Conservation (phyloP, 2,113 vertebrate genomes). For the Syngnathoides biaculeatus region DNA sequence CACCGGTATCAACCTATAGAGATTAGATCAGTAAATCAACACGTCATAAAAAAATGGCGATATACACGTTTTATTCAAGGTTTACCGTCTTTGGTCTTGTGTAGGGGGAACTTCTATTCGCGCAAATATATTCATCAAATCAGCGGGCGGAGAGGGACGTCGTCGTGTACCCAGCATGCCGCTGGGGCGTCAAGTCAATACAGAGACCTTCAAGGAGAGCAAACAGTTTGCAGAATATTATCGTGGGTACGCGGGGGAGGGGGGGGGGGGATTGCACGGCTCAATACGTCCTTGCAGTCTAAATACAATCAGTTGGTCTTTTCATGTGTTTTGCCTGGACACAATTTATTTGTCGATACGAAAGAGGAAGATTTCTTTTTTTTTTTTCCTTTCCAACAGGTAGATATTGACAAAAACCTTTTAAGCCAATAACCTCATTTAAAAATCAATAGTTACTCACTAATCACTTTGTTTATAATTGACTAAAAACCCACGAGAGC, state of each 20-base stretch:
- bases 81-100: slow-evolving; percentile 5
- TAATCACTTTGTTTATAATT: too few relatives aligned
- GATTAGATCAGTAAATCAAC: neutral
- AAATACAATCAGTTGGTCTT: neutral
- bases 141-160: slow-evolving; percentile 37
- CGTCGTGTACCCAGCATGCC: slow-evolving; percentile 18
- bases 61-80: neutral
- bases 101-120: slow-evolving; percentile 18
- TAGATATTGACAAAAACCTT: too few relatives aligned
- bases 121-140: slow-evolving; percentile 35
- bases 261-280: neutral
- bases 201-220: slow-evolving; percentile 47
- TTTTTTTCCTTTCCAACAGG: neutral
- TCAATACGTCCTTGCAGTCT: neutral
- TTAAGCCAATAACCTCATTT: too few relatives aligned
- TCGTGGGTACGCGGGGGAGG: neutral
- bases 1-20: too few relatives aligned
- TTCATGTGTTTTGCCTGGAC: neutral
- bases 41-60: neutral
- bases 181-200: slow-evolving; percentile 41
- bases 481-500: too few relatives aligned
- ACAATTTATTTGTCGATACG: neutral
- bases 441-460: too few relatives aligned
- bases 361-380: neutral
- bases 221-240: neutral